Base-by-base conservation (phyloP, 2,797 vertebrate genomes). In the Mormyrus hasselquistii region DNA sequence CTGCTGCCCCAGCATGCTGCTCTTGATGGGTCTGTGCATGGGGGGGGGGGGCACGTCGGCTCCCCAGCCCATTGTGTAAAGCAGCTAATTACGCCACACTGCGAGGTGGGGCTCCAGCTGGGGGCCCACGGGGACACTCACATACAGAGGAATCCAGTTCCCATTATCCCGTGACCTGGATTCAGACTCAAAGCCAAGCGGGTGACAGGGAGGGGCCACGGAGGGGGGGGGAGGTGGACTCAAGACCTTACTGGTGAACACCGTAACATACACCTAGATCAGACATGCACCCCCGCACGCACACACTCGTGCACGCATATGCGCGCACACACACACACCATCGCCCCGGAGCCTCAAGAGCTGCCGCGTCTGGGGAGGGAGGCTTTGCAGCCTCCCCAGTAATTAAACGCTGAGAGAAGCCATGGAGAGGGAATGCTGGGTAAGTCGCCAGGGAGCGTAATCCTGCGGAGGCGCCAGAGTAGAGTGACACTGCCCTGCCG, bases 331-430 rank as follows among this genome's bases (percentile, higher is more conserved):
- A 87, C 86, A 25, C 86, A 44, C 29, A 65, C 29, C 86, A 86
- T 52, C 59, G 50, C 89, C 88, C 88, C 79, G 65, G 76, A 91
- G 90, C 90, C 90, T 91, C 84, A 88, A 88, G 87, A 87, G 90
- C 88, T 88, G 90, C 34, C 34, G 12, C 22, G 85, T 91, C 92
- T 73, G 84, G 89, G 91, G 91, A 93, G 90, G 87, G 92, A 91
- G 91, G 92, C 92, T 91, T 92, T 92, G 94, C 93, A 91, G 92
- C 93, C 93, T 94, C 93, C 91, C 89, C 92, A 92, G 93, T 96
- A 96, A 96, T 96, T 96, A 96, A 95, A 93, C 93, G 93, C 90
- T 50, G 82, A 90, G 91, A 93, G 92, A 91, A 91, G 92, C 93
- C 90, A 90, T 92, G 91, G 90, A 91, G 93, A 91, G 91, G 92